A percentile compares a stretch with the other conserved stretches of the same genome.
These are phyloP conservation scores for Escarpia spicata DNA, from an alignment of 2,888 invertebrate genomes.

Conservation along the genomic window DNA sequence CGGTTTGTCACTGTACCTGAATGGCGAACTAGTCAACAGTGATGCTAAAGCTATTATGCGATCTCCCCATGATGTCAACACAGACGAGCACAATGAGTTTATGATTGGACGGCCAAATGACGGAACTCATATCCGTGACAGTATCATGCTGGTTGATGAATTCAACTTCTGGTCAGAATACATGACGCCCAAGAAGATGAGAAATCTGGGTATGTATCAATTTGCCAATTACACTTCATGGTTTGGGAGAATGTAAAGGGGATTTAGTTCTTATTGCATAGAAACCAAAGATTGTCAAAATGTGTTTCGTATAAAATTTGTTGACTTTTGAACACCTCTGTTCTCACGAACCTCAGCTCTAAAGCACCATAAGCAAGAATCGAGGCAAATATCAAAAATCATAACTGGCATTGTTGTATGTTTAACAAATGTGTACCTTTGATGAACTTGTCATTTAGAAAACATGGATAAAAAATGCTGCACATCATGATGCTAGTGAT, in stretches of 20 bases:
- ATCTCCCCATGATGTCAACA: neutral
- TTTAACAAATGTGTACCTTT: neutral
- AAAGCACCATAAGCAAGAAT: too few relatives aligned
- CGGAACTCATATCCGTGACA: slow-evolving; percentile 39
- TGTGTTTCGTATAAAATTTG: too few relatives aligned
- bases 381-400: neutral
- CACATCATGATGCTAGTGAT: neutral
- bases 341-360: too few relatives aligned
- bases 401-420: neutral
- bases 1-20: slow-evolving; percentile 55
- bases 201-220: slow-evolving; percentile 52
- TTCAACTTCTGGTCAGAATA: slow-evolving; percentile 56
- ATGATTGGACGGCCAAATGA: slow-evolving; percentile 60
- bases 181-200: slow-evolving; percentile 47
- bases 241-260: neutral
- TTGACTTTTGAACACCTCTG: too few relatives aligned
- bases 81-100: slow-evolving; percentile 49
- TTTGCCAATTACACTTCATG: neutral
- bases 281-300: too few relatives aligned
- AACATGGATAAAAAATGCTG: neutral
- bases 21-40: slow-evolving; percentile 50
- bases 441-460: neutral
- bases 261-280: neutral
- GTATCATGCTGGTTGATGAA: slow-evolving; percentile 58
- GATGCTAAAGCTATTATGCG: slow-evolving; percentile 9